phyloP scores from a whole-genome alignment of 2,888 invertebrate genomes.

The Zaprionus bogoriensis region DNA sequence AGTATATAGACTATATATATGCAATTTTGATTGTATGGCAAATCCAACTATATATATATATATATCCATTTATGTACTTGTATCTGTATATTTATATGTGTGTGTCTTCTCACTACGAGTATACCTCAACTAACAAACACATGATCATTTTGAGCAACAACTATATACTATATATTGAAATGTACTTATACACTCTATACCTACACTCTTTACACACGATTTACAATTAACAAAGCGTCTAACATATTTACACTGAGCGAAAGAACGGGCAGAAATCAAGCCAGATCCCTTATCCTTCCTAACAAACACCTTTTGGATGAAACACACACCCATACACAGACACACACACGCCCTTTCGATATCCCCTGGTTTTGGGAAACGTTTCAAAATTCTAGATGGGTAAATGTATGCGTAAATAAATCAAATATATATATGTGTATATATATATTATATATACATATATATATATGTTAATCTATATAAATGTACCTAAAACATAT shows the following conservation, averaged over 20 bases:
- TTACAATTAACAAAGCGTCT: constrained; percentile 44
- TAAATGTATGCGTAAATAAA: constrained; percentile 71
- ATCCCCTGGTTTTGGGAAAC: constrained; percentile 45
- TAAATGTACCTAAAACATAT: constrained; percentile 82
- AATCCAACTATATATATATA: constrained; percentile 56
- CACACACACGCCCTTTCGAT: constrained; percentile 43
- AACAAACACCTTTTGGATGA: constrained; percentile 29
- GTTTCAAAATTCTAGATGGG: constrained; percentile 52
- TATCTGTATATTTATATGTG: constrained; percentile 79
- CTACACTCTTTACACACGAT: constrained; percentile 45
- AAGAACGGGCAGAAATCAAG: not conserved
- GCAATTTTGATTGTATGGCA: constrained; percentile 28
- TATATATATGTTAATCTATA: constrained; percentile 60
- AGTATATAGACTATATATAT: not conserved
- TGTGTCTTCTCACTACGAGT: constrained; percentile 84
- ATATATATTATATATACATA: constrained; percentile 76
- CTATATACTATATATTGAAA: constrained; percentile 48
- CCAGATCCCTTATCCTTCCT: not conserved
- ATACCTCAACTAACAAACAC: constrained; percentile 83
- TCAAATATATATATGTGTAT: constrained; percentile 44
- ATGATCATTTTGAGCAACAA: constrained; percentile 70
- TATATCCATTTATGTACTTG: constrained; percentile 74
- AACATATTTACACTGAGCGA: constrained; percentile 62
- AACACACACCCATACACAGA: constrained; percentile 24
- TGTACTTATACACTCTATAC: constrained; percentile 66